Conservation (phyloP, 2,888 invertebrate genomes). For the Drosophila tripunctata region DNA sequence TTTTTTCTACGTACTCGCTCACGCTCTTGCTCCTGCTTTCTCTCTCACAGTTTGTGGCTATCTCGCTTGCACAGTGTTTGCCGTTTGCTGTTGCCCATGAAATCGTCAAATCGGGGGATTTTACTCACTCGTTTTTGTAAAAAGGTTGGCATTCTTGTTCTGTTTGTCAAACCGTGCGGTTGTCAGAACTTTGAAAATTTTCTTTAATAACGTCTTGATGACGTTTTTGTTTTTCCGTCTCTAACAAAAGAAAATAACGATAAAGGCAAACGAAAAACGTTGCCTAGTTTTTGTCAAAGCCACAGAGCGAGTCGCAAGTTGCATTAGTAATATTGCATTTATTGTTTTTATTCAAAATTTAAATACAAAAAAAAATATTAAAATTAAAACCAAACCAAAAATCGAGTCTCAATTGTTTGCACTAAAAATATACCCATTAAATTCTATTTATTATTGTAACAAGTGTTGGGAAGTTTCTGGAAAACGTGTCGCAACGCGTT, state of each 20-base stretch:
- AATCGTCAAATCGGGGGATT: slow-evolving; percentile 55
- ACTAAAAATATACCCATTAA: slow-evolving; percentile 66
- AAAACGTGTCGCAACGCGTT: slow-evolving; percentile 53
- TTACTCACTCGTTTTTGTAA: slow-evolving; percentile 66
- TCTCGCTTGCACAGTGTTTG: slow-evolving; percentile 16
- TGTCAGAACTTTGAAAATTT: slow-evolving; percentile 68
- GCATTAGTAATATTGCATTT: slow-evolving; percentile 80
- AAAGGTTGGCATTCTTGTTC: slow-evolving; percentile 84
- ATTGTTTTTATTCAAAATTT: slow-evolving; percentile 46
- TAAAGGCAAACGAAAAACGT: slow-evolving; percentile 16
- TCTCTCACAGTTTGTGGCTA: slow-evolving; percentile 9
- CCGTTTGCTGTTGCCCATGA: slow-evolving; percentile 29
- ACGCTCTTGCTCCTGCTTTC: slow-evolving; percentile 8
- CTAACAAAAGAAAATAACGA: not conserved
- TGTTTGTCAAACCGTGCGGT: slow-evolving; percentile 84
- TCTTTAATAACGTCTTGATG: slow-evolving; percentile 41
- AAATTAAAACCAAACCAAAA: slow-evolving; percentile 23
- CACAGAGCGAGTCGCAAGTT: slow-evolving; percentile 59
- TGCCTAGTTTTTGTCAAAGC: slow-evolving; percentile 33
- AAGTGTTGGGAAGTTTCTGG: slow-evolving; percentile 77
- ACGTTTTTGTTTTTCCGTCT: slow-evolving; percentile 34
- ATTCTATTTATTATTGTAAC: slow-evolving; percentile 69
- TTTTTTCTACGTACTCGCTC: not conserved
- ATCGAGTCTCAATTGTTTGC: slow-evolving; percentile 60
- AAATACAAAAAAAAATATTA: too few species aligned